Conservation (phyloP, 2,888 invertebrate species). For the Metacarcinus magister region DNA sequence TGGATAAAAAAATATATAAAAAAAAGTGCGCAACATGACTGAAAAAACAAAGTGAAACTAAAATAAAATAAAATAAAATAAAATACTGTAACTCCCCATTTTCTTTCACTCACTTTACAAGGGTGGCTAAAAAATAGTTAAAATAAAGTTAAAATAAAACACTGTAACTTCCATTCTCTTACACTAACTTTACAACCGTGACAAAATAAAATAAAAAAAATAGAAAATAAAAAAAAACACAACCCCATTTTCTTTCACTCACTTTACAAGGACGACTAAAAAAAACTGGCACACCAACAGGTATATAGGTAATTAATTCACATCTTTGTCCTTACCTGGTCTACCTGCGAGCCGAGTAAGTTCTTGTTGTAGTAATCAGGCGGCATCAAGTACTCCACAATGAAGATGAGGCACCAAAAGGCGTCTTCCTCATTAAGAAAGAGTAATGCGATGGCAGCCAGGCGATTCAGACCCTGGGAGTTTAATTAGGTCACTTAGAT, state of each 20-base stretch:
- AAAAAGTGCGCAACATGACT: too few relatives aligned
- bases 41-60: too few relatives aligned
- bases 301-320: background rate
- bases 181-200: background rate
- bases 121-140: too few relatives aligned
- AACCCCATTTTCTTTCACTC: too few relatives aligned
- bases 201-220: background rate
- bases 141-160: too few relatives aligned
- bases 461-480: slow-evolving; percentile 86
- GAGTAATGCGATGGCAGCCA: slow-evolving; percentile 86
- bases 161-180: background rate
- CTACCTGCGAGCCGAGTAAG: slow-evolving; percentile 86
- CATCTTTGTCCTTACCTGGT: slow-evolving; percentile 85
- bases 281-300: background rate
- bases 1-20: too few relatives aligned
- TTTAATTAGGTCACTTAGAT: background rate
- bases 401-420: slow-evolving; percentile 87
- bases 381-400: slow-evolving; percentile 86
- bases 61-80: too few relatives aligned
- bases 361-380: slow-evolving; percentile 86
- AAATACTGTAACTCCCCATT: too few relatives aligned
- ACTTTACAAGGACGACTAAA: too few relatives aligned
- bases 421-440: slow-evolving; percentile 87
- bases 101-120: too few relatives aligned
- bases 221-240: background rate